Base-by-base conservation (phyloP, 2,888 invertebrate genomes). In the Drosophila mimica region DNA sequence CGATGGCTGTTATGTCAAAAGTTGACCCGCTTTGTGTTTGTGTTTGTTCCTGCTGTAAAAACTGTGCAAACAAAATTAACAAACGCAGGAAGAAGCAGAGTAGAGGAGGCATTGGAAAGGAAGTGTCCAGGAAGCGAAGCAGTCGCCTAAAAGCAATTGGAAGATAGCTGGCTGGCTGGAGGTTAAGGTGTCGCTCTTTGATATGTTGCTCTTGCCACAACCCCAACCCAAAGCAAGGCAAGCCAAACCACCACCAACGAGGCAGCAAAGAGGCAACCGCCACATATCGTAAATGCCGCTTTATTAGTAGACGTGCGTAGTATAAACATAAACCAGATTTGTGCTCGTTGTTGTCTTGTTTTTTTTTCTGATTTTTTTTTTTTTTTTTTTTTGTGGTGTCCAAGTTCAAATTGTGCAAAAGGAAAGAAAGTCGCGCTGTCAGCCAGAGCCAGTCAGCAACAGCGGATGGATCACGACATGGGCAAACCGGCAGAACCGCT, bases 401-500 rank as follows among this genome's bases (percentile, higher is more conserved):
- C 87, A 87, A 87, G 87, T 88, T 87, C 87, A 87, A 86, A 87
- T 80, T 81, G 81, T 82, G 83, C 83, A 66, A 83, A 85, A 85
- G 86, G 83, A 88, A 88, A 84, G 86, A 88, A 82, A 81, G 79
- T 76, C 74, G 38, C 52, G 56, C 48, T 54, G 53, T 38, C 46
- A 73, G 67, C 58, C 15, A 65, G 30, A 49, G 49, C 53, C 46
- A 28, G 40, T 28, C 28, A 56, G 56, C 56, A 56, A 30, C 38
- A 74, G 64, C 74, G 62, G 72, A 75, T 73, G 74, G 84, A 83
- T 83, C 86, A 82, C 83, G 81, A 79, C 83, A 83, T 80, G 82
- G 83, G 74, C 76, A 87, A 87, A 87, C 87, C 88, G 87, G 87
- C 87, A 88, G 82, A 87, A 88, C 87, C 67, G 76, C 87, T 88